These are phyloP conservation scores for Pterocles gutturalis DNA, from an alignment of 2,113 vertebrate species.

Conservation along the genomic window DNA sequence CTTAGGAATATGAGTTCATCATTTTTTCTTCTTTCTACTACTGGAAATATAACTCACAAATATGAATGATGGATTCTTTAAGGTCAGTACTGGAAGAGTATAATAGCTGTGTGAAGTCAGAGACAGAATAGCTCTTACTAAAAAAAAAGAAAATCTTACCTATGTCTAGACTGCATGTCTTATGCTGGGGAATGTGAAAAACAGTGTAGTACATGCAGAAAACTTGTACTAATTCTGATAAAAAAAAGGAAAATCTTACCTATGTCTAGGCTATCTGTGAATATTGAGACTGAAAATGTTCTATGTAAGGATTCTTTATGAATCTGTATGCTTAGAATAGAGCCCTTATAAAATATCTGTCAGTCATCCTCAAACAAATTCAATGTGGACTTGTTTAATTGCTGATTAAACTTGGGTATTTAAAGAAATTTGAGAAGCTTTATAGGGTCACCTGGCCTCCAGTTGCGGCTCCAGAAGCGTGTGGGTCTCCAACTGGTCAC, in stretches of 20 bases:
- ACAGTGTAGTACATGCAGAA: background rate
- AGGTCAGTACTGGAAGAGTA: background rate
- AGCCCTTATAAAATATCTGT: background rate
- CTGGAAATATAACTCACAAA: background rate
- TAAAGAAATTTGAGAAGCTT: background rate
- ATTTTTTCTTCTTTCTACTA: background rate
- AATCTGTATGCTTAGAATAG: background rate
- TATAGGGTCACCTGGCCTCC: background rate
- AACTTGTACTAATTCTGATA: background rate
- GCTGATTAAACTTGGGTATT: background rate
- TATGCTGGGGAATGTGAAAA: background rate
- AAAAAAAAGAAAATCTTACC: too few relatives aligned
- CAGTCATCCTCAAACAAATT: background rate
- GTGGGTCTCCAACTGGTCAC: background rate
- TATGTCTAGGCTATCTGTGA: background rate
- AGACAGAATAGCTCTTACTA: background rate
- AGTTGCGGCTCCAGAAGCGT: background rate
- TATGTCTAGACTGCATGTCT: background rate
- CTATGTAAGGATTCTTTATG: background rate
- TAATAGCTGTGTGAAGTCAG: background rate
- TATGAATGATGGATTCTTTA: background rate
- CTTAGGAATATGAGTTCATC: background rate
- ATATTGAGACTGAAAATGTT: background rate
- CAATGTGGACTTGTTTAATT: background rate
- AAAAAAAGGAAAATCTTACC: too few relatives aligned